Conservation (phyloP, 2,888 invertebrate genomes). For the Trisateles emortualis region DNA sequence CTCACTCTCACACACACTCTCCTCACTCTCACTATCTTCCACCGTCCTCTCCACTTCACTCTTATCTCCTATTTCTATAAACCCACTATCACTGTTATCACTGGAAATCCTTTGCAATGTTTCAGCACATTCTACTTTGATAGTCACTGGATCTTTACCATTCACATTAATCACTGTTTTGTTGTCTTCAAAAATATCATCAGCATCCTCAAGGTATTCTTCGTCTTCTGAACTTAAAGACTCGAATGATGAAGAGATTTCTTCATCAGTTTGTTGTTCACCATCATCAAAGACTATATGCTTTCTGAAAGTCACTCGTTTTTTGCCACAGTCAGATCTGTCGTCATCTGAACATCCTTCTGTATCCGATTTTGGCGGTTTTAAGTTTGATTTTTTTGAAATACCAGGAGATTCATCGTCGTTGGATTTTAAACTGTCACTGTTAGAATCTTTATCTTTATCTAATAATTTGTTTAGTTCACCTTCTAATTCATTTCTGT, state of each 20-base stretch:
- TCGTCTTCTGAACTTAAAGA: slow-evolving; percentile 75
- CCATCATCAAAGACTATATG: slow-evolving; percentile 84
- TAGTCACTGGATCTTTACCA: slow-evolving; percentile 57
- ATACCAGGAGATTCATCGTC: slow-evolving; percentile 64
- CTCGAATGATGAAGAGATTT: slow-evolving; percentile 76
- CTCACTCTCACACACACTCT: slow-evolving; percentile 58
- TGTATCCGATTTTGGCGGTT: slow-evolving; percentile 74
- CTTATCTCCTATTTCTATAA: slow-evolving; percentile 75
- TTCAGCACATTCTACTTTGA: slow-evolving; percentile 65
- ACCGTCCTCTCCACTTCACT: slow-evolving; percentile 64
- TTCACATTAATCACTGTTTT: slow-evolving; percentile 70
- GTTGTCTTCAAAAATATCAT: slow-evolving; percentile 66
- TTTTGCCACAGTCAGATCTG: slow-evolving; percentile 77
- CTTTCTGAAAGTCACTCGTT: slow-evolving; percentile 80
- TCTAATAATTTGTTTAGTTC: slow-evolving; percentile 69
- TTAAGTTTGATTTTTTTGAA: slow-evolving; percentile 77
- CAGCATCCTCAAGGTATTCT: slow-evolving; percentile 74
- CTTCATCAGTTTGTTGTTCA: slow-evolving; percentile 81
- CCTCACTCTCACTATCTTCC: slow-evolving; percentile 61
- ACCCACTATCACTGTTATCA: slow-evolving; percentile 85
- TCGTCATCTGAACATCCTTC: slow-evolving; percentile 82
- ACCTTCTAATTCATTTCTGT: slow-evolving; percentile 70
- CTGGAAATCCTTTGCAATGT: slow-evolving; percentile 71
- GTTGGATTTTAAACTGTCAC: slow-evolving; percentile 46
- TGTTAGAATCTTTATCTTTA: slow-evolving; percentile 41